Evolutionary conservation across 2,797 vertebrate species (phyloP).

Genomic region (Numenius phaeopus): DNA sequence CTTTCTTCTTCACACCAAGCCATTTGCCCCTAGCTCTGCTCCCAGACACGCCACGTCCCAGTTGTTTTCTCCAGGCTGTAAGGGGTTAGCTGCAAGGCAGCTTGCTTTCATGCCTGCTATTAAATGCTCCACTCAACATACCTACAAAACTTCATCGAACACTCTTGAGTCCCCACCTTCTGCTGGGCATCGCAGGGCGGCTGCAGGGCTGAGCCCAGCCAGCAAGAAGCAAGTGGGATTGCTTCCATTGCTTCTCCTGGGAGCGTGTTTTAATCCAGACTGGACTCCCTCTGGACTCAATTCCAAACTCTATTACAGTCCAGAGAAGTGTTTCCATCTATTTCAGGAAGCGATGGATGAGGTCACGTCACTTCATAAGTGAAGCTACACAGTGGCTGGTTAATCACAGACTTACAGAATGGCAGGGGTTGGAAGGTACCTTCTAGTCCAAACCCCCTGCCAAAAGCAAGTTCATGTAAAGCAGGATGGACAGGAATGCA

Average conservation of each 20-base stretch:
- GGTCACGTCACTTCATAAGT: rapidly evolving
- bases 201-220: background rate
- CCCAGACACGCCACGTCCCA: background rate
- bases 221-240: background rate
- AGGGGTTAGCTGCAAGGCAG: background rate
- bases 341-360: background rate
- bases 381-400: rapidly evolving
- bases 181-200: background rate
- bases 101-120: background rate
- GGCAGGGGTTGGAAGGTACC: background rate
- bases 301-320: background rate
- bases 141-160: rapidly evolving
- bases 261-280: background rate
- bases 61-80: background rate
- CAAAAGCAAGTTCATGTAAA: background rate
- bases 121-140: background rate
- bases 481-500: background rate
- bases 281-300: background rate
- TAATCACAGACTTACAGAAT: background rate
- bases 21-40: background rate
- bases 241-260: background rate
- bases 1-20: background rate
- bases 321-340: background rate
- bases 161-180: rapidly evolving
- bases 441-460: background rate